Base-by-base conservation (phyloP, 2,888 invertebrate genomes). In the Teleogryllus oceanicus region DNA sequence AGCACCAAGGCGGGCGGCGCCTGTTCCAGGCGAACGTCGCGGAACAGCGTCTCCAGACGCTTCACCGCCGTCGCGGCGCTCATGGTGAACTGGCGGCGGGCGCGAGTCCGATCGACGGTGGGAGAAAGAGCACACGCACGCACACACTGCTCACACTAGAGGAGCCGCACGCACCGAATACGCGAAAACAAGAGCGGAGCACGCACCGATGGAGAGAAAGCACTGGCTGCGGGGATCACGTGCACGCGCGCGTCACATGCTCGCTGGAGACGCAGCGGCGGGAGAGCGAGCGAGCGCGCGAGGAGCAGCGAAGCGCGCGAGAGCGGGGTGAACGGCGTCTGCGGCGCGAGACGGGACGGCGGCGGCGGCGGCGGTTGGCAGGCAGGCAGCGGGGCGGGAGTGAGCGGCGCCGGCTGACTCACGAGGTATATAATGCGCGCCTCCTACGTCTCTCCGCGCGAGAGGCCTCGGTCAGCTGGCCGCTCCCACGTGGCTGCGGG, bases 41-140 rank as follows among this genome's bases (percentile, higher is more conserved):
- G 89, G 87, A 94, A 94, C 85, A 94, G 90, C 76, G 92, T 92
- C 85, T 94, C 93, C 84, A 94, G 88, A 84, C 93, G 91, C 84
- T 91, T 92, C 86, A 94, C 91, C 74, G 93, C 92, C 82, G 90
- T 89, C 80, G 90, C 91, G 84, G 83, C 83, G 20, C 78, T 77
- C 77, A 79, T 79, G 78, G 49, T 50, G 18, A 20, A 50, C n/a
- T n/a, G n/a, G 62, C 62, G n/a, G 62, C 62, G 62, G n/a, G 62
- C 76, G 51, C 49, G 77, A 49, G 16, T 50, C 18, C 50, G 50
- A 80, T 18, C 20, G 20, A 75, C 50, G 24, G 50, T 50, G 8
- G 77, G 77, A 50, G 49, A 37, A 20, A 16, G 21, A 76, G 49
- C 24, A 79, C 21, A 79, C 20, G 13, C 49, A 76, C 50, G 37